Base-by-base conservation (phyloP, 2,888 invertebrate genomes). In the Drosophila setosimentum region DNA sequence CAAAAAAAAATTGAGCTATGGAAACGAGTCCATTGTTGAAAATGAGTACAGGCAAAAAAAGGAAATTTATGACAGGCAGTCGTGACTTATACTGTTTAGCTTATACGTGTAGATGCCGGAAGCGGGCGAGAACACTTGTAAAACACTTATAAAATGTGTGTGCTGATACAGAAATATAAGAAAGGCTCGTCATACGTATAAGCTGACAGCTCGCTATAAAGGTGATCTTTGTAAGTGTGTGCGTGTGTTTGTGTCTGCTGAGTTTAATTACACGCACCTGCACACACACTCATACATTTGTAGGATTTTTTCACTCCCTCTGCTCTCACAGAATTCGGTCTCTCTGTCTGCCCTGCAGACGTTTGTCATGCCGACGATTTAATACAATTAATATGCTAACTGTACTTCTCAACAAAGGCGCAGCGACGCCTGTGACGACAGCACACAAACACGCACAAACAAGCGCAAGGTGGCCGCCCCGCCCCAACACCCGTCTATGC, bases 331-430 rank as follows among this genome's bases (percentile, higher is more conserved):
- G 49, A 49, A 6, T 11, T 51, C 21, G 30, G 7, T 29, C 29
- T 40, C 48, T 69, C 42, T 55, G 64, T 53, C 50, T 49, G 37
- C 53, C 66, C 40, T 57, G n/a, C 53, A 53, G 55, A 68, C 60
- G 53, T 73, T 82, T 83, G 80, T 84, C 83, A 83, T 77, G 73
- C 71, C 67, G 75, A 73, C 68, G 68, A 90, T 90, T 90, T 83
- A 90, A 89, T 89, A 90, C 87, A 85, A 85, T 90, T 85, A 85
- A 85, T 90, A 90, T 87, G 90, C 88, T 86, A 86, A 86, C 85
- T 86, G 85, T 86, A 90, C 91, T 89, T 85, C 82, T 73, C 89
- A 72, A 90, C 79, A 87, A 90, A 89, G 81, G 68, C 64, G 68
- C 76, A 40, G 60, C 61, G 70, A 63, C 64, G 77, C 80, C 61